Conservation (phyloP, 2,797 vertebrate genomes). For the Sebastes matsubarae region DNA sequence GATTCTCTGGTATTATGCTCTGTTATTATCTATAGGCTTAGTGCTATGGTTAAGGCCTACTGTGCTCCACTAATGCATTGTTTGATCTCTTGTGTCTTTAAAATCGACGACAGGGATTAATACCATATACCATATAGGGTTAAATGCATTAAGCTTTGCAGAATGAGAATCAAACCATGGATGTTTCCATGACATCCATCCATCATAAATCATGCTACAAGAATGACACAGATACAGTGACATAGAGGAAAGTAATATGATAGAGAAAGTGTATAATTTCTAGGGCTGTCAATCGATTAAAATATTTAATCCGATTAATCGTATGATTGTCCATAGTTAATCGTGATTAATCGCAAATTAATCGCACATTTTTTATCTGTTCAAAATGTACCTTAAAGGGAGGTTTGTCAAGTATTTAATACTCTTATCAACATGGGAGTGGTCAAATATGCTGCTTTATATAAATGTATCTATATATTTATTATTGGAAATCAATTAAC, state of each 20-base stretch:
- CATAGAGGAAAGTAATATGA: not conserved
- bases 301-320: too few relatives aligned
- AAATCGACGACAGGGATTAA: slow-evolving; percentile 21
- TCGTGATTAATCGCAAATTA: too few relatives aligned
- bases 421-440: too few relatives aligned
- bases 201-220: not conserved
- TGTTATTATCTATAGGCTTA: slow-evolving; percentile 56
- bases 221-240: not conserved
- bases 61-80: slow-evolving; percentile 34
- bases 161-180: not conserved
- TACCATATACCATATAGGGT: not conserved
- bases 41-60: not conserved
- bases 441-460: too few relatives aligned
- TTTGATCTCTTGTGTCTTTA: slow-evolving; percentile 25
- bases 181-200: not conserved
- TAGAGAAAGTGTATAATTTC: too few relatives aligned
- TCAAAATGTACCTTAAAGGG: too few relatives aligned
- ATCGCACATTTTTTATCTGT: too few relatives aligned
- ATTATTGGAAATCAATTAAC: too few relatives aligned
- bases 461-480: too few relatives aligned
- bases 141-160: slow-evolving; percentile 17
- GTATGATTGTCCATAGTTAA: too few relatives aligned
- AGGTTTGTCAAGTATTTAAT: too few relatives aligned
- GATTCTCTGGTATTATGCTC: slow-evolving; percentile 48
- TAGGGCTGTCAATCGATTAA: too few relatives aligned